Evolutionary conservation across 2,797 vertebrate genomes (phyloP), one percentile per base, ranked within the genome.

Genomic region (Malurus leucopterus): DNA sequence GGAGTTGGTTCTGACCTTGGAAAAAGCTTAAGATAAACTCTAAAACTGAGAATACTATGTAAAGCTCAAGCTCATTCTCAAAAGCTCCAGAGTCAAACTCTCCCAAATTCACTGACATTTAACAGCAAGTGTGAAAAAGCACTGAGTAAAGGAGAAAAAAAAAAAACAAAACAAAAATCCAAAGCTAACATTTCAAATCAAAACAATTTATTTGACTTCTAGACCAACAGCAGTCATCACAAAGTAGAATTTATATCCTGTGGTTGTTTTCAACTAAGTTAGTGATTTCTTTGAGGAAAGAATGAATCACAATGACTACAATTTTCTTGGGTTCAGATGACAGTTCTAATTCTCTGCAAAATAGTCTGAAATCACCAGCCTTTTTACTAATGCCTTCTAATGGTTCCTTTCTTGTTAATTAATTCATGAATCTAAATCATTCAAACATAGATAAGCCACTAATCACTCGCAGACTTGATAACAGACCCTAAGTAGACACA

Each of bases 341-440:
- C 75, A 44, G 29, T 75, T 88, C 61, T 80, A 92, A 76, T 71
- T 91, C 83, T 46, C 51, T 90, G 64, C 59, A 80, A 49, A 40
- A 73, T 2, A 62, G 69, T 57, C 38, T 91, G 73, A 92, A 91
- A 91, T 57, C 61, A 75, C 36, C 59, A 91, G 57, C 23, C 36
- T 67, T 91, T 81, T 83, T 79, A 69, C 32, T 92, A 88, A 82
- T 65, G 58, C 67, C 73, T 92, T 85, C 51, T 88, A 93, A 92
- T 92, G 51, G 64, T 20, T 91, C 73, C 84, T 88, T 77, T 59
- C 74, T 89, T 80, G 15, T 40, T 84, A 86, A 92, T 89, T 94
- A 93, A 94, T 91, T 93, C 61, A 94, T 76, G 65, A 74, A 86
- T 46, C 78, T 72, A 92, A 94, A 92, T 93, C 79, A 75, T 55